Conservation (phyloP, 2,888 invertebrate genomes). For the Nasonovia ribisnigri region DNA sequence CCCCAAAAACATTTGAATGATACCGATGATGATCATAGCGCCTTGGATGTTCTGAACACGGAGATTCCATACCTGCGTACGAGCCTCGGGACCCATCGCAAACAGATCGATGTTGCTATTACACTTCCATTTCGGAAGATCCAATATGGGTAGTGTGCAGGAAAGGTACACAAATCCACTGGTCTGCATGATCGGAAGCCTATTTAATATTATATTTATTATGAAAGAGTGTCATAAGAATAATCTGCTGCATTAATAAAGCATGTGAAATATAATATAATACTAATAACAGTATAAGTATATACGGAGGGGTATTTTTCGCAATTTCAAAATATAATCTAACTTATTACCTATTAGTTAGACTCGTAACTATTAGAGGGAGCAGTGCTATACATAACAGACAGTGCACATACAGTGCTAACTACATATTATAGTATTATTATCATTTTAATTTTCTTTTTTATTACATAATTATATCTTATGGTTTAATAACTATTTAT, state of each 20-base stretch:
- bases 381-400: no score
- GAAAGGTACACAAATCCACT: conserved; percentile 52
- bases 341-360: background rate
- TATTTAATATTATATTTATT: conserved; percentile 18
- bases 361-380: no score
- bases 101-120: conserved; percentile 64
- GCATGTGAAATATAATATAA: background rate
- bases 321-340: background rate
- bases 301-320: background rate
- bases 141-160: conserved; percentile 25
- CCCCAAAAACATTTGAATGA: conserved; percentile 64
- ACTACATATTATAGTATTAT: no score
- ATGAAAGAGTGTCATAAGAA: background rate
- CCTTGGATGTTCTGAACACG: conserved; percentile 65
- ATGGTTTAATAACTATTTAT: background rate
- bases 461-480: background rate
- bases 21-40: conserved; percentile 57
- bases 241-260: background rate
- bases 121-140: conserved; percentile 47
- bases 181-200: conserved; percentile 59
- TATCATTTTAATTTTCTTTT: background rate
- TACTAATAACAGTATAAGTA: background rate
- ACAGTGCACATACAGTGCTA: no score
- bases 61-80: conserved; percentile 63
- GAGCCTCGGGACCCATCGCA: conserved; percentile 65